phyloP scores from a whole-genome alignment of 2,113 vertebrate species.

The Thamnaconus septentrionalis region DNA sequence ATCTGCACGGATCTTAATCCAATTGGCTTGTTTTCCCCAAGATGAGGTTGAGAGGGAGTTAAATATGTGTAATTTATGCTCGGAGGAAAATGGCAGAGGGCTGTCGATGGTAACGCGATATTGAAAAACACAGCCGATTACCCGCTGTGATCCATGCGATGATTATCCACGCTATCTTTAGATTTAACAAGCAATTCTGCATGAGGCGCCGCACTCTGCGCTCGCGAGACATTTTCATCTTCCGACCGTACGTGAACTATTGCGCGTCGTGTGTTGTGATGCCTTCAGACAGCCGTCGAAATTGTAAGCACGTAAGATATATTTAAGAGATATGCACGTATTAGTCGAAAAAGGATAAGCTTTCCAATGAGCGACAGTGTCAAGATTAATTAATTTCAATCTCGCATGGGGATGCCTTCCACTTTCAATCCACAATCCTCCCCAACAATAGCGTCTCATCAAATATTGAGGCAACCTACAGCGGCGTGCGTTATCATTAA shows the following conservation, averaged over 20 bases:
- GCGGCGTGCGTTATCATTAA: conserved; percentile 8
- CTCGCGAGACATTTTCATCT: background rate
- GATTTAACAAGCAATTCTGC: background rate
- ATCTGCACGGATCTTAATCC: conserved; percentile 48
- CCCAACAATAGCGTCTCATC: conserved; percentile 14
- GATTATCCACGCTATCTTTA: background rate
- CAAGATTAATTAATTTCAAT: conserved; percentile 9
- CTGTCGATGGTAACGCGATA: conserved; percentile 3
- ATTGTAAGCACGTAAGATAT: background rate
- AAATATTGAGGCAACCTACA: conserved; percentile 36
- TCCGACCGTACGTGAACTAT: background rate
- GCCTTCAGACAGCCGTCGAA: background rate
- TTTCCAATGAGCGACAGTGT: background rate
- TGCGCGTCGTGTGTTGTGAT: background rate
- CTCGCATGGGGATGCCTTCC: background rate
- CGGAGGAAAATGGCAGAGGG: conserved; percentile 6
- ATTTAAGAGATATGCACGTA: background rate
- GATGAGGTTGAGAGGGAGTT: conserved; percentile 14
- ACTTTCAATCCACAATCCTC: background rate
- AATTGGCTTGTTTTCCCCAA: conserved; percentile 25
- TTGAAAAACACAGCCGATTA: conserved; percentile 4
- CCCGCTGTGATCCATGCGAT: background rate
- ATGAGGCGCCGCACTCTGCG: background rate
- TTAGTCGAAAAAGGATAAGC: conserved; percentile 8
- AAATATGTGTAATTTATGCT: conserved; percentile 15